phyloP scores from a whole-genome alignment of 2,113 vertebrate genomes.

The Emberiza fucata region DNA sequence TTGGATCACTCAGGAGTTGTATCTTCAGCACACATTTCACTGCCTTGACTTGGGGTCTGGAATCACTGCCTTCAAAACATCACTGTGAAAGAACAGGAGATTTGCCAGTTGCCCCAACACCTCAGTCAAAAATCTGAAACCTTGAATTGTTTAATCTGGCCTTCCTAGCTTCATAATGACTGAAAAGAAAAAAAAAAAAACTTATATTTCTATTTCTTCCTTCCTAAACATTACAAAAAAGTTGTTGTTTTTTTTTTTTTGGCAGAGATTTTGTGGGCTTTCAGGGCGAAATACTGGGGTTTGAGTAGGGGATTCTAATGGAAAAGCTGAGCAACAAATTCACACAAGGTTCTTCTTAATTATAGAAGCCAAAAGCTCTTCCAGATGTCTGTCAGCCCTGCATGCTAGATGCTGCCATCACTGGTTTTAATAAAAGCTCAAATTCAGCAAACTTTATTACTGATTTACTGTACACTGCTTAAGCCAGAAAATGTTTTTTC shows the following conservation, averaged over 20 bases:
- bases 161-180: neutral
- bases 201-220: neutral
- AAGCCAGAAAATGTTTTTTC: constrained; percentile 25
- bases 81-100: neutral
- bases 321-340: constrained; percentile 56
- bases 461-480: constrained; percentile 23
- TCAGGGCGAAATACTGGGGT: neutral
- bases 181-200: neutral
- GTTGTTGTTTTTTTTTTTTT: neutral
- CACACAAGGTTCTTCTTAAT: constrained; percentile 48
- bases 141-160: constrained; percentile 18
- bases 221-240: neutral
- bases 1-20: neutral
- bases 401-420: constrained; percentile 29
- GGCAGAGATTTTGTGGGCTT: neutral
- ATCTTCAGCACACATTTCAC: neutral
- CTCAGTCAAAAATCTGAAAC: neutral
- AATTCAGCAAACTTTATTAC: constrained; percentile 43
- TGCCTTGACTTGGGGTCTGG: neutral
- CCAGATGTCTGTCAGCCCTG: constrained; percentile 45
- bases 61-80: neutral
- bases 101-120: neutral
- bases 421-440: constrained; percentile 59
- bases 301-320: constrained; percentile 27
- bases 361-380: constrained; percentile 46